These are phyloP conservation scores for Semicossyphus pulcher DNA, from an alignment of 2,113 vertebrate genomes.

Conservation along the genomic window DNA sequence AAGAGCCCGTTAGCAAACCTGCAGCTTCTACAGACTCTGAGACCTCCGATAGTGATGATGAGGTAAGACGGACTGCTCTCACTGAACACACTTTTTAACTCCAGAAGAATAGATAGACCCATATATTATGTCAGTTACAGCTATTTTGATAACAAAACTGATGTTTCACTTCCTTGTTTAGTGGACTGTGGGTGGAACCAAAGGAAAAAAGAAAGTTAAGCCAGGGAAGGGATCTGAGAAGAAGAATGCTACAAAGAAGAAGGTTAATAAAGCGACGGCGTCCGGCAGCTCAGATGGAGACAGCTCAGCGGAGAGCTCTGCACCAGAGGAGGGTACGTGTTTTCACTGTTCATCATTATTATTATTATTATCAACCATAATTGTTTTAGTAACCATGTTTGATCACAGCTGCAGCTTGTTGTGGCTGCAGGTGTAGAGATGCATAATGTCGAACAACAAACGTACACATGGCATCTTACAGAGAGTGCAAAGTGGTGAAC, in stretches of 20 bases:
- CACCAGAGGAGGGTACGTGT: conserved; percentile 94
- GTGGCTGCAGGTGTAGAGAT: neutral
- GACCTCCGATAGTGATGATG: conserved; percentile 96
- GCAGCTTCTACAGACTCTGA: conserved; percentile 97
- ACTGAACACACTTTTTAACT: too few species aligned
- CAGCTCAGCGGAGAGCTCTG: conserved; percentile 96
- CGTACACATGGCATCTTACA: neutral
- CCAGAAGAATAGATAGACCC: neutral
- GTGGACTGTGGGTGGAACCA: conserved; percentile 98
- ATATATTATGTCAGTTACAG: neutral
- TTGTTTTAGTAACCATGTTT: neutral
- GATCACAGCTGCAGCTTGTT: neutral
- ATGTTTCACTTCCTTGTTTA: conserved; percentile 66
- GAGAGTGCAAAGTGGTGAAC: neutral
- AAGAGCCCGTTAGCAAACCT: conserved; percentile 93
- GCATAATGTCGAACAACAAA: too few species aligned
- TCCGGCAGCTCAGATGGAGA: conserved; percentile 97
- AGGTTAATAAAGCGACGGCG: conserved; percentile 91
- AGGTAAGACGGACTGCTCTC: conserved; percentile 77
- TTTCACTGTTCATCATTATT: neutral
- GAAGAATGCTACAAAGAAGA: conserved; percentile 92
- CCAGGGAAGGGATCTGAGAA: conserved; percentile 91
- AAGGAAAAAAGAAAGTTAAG: conserved; percentile 98
- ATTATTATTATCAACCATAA: too few species aligned
- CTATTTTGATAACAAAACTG: neutral